Percentiles rank a stretch among this genome's conserved stretches.
These are phyloP conservation scores for Callyntrura guangdongensis DNA, from an alignment of 2,888 invertebrate genomes.

Conservation along the genomic window DNA sequence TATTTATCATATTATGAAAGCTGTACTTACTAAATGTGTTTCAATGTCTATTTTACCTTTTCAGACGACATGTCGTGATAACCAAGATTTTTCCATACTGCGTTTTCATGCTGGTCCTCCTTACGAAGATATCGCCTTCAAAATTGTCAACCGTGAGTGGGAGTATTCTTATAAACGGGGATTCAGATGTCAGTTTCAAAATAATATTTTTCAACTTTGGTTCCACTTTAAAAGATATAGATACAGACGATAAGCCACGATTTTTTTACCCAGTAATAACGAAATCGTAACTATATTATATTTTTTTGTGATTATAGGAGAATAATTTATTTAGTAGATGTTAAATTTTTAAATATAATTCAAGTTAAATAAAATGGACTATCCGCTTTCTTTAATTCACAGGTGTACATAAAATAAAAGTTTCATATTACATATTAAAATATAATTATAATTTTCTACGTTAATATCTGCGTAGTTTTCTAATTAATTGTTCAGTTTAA, in stretches of 20 bases:
- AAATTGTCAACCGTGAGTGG: conserved; percentile 99
- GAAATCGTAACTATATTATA: background rate
- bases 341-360: background rate
- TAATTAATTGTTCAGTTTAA: too few relatives aligned
- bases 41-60: conserved; percentile 85
- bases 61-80: conserved; percentile 95
- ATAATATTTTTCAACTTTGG: conserved; percentile 99
- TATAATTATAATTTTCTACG: background rate
- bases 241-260: conserved; percentile 93
- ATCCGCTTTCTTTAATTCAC: background rate
- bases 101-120: conserved; percentile 99
- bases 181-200: conserved; percentile 99
- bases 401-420: conserved; percentile 65
- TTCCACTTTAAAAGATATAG: conserved; percentile 99
- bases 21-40: conserved; percentile 41
- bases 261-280: too few relatives aligned
- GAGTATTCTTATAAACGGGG: conserved; percentile 99
- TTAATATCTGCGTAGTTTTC: too few relatives aligned
- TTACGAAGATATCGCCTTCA: conserved; percentile 99
- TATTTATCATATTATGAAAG: too few relatives aligned
- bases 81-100: conserved; percentile 97
- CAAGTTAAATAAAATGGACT: background rate
- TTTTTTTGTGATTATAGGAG: background rate
- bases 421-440: conserved; percentile 12
- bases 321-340: background rate